Percentiles rank a stretch among this genome's conserved stretches.
Evolutionary conservation across 1,140 invertebrate genomes (phyloP).

Genomic region (Wasmannia auropunctata): DNA sequence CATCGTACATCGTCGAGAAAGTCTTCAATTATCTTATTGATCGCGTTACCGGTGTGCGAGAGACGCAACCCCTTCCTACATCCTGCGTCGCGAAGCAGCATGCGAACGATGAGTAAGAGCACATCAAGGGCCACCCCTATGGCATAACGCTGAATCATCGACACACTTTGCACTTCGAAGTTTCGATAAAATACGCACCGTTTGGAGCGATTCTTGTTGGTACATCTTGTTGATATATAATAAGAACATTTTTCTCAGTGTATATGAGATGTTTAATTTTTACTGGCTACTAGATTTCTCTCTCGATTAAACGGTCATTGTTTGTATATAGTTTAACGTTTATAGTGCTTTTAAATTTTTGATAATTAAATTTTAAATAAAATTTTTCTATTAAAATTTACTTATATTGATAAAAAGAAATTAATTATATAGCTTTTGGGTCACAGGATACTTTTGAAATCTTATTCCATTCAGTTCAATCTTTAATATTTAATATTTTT

Average conservation of each 20-base stretch:
- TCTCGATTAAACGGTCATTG: not conserved
- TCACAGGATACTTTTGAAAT: not conserved
- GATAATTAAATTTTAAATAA: not conserved
- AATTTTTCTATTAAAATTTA: not conserved
- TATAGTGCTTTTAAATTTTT: not conserved
- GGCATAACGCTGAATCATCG: constrained; percentile 29
- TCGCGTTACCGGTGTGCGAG: constrained; percentile 68
- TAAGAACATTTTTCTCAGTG: not conserved
- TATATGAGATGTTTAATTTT: not conserved
- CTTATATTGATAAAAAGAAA: not conserved
- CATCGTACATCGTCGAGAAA: constrained; percentile 73
- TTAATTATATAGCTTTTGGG: too few species aligned
- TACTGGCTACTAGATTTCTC: not conserved
- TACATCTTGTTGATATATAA: too few species aligned
- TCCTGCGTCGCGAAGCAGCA: constrained; percentile 46
- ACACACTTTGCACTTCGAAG: not conserved
- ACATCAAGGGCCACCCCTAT: constrained; percentile 39
- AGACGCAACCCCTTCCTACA: constrained; percentile 69
- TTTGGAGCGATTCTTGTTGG: too few species aligned
- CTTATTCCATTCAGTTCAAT: not conserved
- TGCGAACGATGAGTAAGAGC: not conserved
- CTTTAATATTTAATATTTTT: not conserved
- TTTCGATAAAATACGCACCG: constrained; percentile 10
- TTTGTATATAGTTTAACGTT: not conserved
- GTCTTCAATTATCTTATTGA: constrained; percentile 80